These are phyloP conservation scores for Benthosema pterotum DNA, from an alignment of 2,797 vertebrate genomes.

Conservation along the genomic window DNA sequence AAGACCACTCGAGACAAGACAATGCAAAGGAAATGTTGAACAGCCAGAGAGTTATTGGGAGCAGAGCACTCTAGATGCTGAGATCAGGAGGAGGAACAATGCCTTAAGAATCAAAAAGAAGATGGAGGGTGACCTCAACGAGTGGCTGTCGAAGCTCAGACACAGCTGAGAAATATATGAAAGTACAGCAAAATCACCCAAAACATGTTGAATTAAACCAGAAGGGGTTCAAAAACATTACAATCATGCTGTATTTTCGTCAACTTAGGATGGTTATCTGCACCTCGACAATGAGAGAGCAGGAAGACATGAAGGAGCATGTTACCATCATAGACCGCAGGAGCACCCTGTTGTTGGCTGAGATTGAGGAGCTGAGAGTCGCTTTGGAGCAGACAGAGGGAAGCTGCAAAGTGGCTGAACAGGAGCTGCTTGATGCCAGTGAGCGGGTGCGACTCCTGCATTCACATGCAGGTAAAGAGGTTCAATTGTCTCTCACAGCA, in stretches of 20 bases:
- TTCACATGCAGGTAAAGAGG: conserved; percentile 62
- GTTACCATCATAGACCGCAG: conserved; percentile 87
- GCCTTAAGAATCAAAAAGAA: conserved; percentile 93
- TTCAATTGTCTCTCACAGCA: background rate
- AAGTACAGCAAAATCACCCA: conserved; percentile 74
- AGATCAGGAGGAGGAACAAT: conserved; percentile 90
- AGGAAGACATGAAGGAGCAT: conserved; percentile 90
- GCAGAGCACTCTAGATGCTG: conserved; percentile 86
- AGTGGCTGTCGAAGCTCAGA: conserved; percentile 87
- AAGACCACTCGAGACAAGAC: too few species aligned
- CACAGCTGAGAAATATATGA: conserved; percentile 86
- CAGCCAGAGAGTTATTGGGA: conserved; percentile 84
- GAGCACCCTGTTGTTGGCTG: conserved; percentile 87
- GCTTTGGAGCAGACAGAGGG: conserved; percentile 88
- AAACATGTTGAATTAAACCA: background rate
- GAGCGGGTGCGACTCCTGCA: conserved; percentile 85
- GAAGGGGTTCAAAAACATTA: background rate
- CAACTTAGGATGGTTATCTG: conserved; percentile 83
- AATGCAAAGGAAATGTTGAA: too few species aligned
- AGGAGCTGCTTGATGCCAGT: conserved; percentile 85
- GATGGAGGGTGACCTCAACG: conserved; percentile 91
- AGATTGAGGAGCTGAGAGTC: conserved; percentile 86
- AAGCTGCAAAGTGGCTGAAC: conserved; percentile 85
- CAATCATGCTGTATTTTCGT: background rate
- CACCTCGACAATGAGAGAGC: conserved; percentile 86